Percentiles rank a stretch among this genome's conserved stretches.
Conservation (phyloP, 2,113 vertebrate genomes). For the Ivindomyrus marchei region DNA sequence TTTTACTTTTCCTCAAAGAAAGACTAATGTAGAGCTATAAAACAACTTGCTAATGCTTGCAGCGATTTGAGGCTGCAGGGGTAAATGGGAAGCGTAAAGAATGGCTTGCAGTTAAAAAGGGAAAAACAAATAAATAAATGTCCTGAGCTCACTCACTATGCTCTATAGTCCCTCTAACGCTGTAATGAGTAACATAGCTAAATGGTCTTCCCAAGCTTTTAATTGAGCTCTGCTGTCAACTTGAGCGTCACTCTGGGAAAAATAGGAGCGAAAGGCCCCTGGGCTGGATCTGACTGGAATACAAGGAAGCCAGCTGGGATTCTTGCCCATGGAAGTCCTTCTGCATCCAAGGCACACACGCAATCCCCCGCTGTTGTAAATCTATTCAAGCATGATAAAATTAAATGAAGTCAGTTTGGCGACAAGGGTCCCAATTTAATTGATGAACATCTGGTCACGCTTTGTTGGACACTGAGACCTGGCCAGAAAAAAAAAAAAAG, state of each 20-base stretch:
- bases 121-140: conserved; percentile 12
- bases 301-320: conserved; percentile 5
- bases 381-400: conserved; percentile 25
- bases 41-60: neutral
- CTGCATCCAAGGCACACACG: conserved; percentile 12
- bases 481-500: neutral
- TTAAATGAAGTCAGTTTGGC: conserved; percentile 25
- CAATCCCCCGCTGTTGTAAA: conserved; percentile 17
- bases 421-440: conserved; percentile 24
- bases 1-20: neutral
- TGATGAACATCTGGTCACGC: conserved; percentile 25
- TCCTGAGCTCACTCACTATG: neutral
- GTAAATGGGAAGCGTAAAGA: neutral
- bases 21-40: conserved; percentile 3
- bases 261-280: conserved; percentile 11
- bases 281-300: conserved; percentile 24
- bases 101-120: neutral
- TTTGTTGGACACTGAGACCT: conserved; percentile 7
- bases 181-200: neutral
- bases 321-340: neutral
- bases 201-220: conserved; percentile 6
- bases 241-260: conserved; percentile 13
- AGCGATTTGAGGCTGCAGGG: neutral
- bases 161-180: neutral
- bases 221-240: conserved; percentile 16